Evolutionary conservation across 2,888 invertebrate species (phyloP).

Genomic region (Odiellus spinosus): DNA sequence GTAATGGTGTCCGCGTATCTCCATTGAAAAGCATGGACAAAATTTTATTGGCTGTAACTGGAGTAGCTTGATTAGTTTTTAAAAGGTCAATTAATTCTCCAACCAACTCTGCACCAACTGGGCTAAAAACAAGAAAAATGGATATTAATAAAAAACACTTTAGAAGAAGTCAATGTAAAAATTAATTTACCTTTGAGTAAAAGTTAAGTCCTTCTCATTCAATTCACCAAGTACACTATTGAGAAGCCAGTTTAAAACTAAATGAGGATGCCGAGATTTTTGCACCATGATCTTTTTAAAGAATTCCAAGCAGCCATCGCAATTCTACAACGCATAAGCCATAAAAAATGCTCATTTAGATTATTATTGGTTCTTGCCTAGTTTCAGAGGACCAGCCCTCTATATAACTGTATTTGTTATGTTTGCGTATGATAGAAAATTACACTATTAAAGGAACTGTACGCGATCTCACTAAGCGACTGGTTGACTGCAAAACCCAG

Average conservation of each 20-base stretch:
- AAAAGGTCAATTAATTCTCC: slow-evolving; percentile 46
- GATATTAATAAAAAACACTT: slow-evolving; percentile 1
- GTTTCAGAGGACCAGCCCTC: no score
- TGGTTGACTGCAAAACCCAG: no score
- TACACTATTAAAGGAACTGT: no score
- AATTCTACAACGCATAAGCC: not conserved
- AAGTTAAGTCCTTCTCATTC: slow-evolving; percentile 37
- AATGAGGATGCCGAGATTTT: slow-evolving; percentile 33
- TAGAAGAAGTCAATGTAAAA: slow-evolving; percentile 4
- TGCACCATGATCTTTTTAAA: slow-evolving; percentile 40
- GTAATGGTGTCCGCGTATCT: slow-evolving; percentile 28
- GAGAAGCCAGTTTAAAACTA: slow-evolving; percentile 45
- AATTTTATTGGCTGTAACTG: slow-evolving; percentile 39
- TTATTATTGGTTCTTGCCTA: no score
- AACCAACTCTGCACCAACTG: slow-evolving; percentile 26
- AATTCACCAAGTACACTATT: slow-evolving; percentile 50
- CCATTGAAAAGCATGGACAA: slow-evolving; percentile 36
- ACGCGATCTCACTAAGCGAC: no score
- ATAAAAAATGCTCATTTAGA: no score
- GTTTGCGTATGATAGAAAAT: no score
- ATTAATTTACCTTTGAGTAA: slow-evolving; percentile 6
- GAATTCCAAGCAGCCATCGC: slow-evolving; percentile 17
- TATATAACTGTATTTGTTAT: no score
- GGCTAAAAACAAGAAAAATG: slow-evolving; percentile 1
- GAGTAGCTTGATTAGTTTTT: slow-evolving; percentile 37